A percentile compares a stretch with the other conserved stretches of the same genome.
Evolutionary conservation across 2,797 vertebrate genomes (phyloP).

Genomic region (Carcharodon carcharias): DNA sequence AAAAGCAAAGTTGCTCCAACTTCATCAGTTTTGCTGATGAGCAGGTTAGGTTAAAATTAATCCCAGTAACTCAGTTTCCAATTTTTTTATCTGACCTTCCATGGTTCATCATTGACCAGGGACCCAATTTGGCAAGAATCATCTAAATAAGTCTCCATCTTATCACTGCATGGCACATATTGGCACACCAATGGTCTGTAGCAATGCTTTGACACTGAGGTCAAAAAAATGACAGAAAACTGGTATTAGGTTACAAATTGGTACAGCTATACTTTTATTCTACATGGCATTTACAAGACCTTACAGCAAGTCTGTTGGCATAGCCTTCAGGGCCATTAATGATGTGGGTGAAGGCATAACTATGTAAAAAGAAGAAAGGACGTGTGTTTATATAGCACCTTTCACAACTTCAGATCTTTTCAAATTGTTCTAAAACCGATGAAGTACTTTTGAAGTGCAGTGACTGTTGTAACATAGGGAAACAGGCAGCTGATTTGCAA

Average conservation of each 20-base stretch:
- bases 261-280: not conserved
- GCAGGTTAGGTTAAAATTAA: not conserved
- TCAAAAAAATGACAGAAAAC: not conserved
- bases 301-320: not conserved
- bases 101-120: not conserved
- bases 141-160: not conserved
- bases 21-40: not conserved
- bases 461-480: not conserved
- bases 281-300: not conserved
- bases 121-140: not conserved
- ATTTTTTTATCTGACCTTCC: not conserved
- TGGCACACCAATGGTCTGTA: not conserved
- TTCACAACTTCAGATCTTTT: not conserved
- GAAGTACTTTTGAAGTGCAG: not conserved
- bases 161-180: not conserved
- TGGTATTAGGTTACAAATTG: not conserved
- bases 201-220: not conserved
- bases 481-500: not conserved
- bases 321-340: not conserved
- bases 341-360: not conserved
- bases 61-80: not conserved
- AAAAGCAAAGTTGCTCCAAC: not conserved
- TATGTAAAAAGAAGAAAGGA: not conserved
- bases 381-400: not conserved
- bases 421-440: not conserved